Percentiles rank a stretch among this genome's conserved stretches.
These are phyloP conservation scores for Ciconia stormi DNA, from an alignment of 2,113 vertebrate species.

Conservation along the genomic window DNA sequence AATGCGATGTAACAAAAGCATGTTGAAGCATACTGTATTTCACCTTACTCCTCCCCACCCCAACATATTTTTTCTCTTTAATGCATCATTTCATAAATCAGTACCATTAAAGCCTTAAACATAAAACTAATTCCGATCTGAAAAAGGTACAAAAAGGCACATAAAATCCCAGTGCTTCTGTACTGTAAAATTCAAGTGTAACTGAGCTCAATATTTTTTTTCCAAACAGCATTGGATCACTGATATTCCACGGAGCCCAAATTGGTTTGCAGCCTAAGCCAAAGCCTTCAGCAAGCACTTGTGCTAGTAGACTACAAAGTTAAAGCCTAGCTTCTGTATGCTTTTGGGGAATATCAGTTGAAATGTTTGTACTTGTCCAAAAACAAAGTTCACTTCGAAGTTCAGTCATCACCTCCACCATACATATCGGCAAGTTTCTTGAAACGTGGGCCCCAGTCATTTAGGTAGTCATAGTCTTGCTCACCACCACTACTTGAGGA, in stretches of 20 bases:
- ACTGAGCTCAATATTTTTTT: constrained; percentile 93
- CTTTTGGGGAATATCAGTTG: constrained; percentile 88
- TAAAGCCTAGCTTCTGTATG: constrained; percentile 94
- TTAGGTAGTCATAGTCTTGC: constrained; percentile 99
- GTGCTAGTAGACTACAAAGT: constrained; percentile 97
- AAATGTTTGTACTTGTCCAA: constrained; percentile 88
- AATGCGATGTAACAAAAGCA: constrained; percentile 89
- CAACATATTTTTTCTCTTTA: constrained; percentile 83
- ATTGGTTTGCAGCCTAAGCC: constrained; percentile 87
- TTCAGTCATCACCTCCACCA: constrained; percentile 93
- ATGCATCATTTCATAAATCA: constrained; percentile 94
- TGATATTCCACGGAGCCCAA: constrained; percentile 86
- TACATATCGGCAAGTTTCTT: constrained; percentile 99
- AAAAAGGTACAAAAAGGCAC: constrained; percentile 99
- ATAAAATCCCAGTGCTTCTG: constrained; percentile 99
- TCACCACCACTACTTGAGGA: constrained; percentile 97
- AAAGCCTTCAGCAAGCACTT: constrained; percentile 94
- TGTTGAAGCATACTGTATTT: constrained; percentile 90
- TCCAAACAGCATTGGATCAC: constrained; percentile 90
- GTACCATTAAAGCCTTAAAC: constrained; percentile 99
- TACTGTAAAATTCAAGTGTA: constrained; percentile 99
- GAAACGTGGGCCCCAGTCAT: constrained; percentile 98
- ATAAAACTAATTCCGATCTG: constrained; percentile 99
- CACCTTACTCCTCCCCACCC: constrained; percentile 85
- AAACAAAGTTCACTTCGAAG: constrained; percentile 78